Evolutionary conservation across 53 echinoderm and acorn worm genomes (phyloP).

Genomic region (Apostichopus leukothele): DNA sequence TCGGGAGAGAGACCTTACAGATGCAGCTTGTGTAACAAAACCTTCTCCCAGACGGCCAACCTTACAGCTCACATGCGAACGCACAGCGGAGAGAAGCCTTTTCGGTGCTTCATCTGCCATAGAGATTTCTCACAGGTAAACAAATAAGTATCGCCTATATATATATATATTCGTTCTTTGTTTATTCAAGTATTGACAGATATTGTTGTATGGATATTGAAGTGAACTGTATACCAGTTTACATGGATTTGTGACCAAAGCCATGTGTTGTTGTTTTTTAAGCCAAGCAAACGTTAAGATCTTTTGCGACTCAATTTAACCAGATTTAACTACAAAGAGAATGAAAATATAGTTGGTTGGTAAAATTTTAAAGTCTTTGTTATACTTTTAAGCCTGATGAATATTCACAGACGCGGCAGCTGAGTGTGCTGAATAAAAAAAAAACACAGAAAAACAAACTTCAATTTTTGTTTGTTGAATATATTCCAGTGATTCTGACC

Average conservation of each 20-base stretch:
- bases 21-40: conserved; percentile 76
- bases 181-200: not conserved
- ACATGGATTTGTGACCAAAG: not conserved
- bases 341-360: too few relatives aligned
- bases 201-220: not conserved
- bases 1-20: conserved; percentile 83
- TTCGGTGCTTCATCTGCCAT: conserved; percentile 74
- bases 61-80: conserved; percentile 89
- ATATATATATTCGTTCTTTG: not conserved
- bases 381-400: too few relatives aligned
- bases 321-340: too few relatives aligned
- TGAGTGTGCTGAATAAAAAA: too few relatives aligned
- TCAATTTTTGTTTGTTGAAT: too few relatives aligned
- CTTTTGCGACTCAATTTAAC: too few relatives aligned
- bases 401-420: too few relatives aligned
- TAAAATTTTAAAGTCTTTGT: too few relatives aligned
- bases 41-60: conserved; percentile 90
- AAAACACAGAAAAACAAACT: too few relatives aligned
- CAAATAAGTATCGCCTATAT: not conserved
- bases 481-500: too few relatives aligned
- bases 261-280: too few relatives aligned
- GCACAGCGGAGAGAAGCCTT: conserved; percentile 91
- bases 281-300: too few relatives aligned
- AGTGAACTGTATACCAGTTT: not conserved
- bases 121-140: conserved; percentile 87